Conservation (phyloP, 2,797 vertebrate species). For the Enteromius thamalakanensis region DNA sequence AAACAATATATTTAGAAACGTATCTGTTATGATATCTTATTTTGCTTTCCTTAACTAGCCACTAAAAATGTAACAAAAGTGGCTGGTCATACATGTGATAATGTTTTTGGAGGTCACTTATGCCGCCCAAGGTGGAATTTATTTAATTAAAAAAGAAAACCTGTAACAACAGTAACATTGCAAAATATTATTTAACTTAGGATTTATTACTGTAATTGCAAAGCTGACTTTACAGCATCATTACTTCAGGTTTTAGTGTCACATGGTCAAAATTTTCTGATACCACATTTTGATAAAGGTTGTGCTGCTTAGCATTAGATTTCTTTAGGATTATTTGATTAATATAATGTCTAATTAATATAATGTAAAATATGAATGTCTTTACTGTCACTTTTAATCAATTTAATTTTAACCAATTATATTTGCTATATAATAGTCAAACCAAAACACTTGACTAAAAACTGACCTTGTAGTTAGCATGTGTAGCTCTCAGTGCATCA, state of each 20-base stretch:
- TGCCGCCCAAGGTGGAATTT: not conserved
- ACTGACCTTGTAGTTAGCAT: conserved; percentile 94
- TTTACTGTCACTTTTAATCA: not conserved
- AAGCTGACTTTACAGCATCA: not conserved
- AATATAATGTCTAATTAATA: too few relatives aligned
- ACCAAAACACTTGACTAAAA: not conserved
- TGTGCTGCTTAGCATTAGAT: not conserved
- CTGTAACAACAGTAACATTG: not conserved
- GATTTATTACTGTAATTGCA: not conserved
- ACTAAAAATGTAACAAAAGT: not conserved
- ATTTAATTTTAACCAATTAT: not conserved
- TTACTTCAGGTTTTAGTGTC: not conserved
- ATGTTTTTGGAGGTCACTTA: not conserved
- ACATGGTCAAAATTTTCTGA: not conserved
- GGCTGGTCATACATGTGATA: not conserved
- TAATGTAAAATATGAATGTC: too few relatives aligned
- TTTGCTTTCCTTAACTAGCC: not conserved
- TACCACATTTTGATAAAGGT: not conserved
- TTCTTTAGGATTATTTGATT: not conserved
- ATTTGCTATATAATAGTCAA: not conserved
- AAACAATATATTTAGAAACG: not conserved
- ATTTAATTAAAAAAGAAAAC: not conserved
- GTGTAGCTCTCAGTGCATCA: conserved; percentile 95
- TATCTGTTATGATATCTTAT: not conserved
- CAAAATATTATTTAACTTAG: not conserved